Base-by-base conservation (phyloP, 2,888 invertebrate genomes). In the Caenorhabditis sp. region DNA sequence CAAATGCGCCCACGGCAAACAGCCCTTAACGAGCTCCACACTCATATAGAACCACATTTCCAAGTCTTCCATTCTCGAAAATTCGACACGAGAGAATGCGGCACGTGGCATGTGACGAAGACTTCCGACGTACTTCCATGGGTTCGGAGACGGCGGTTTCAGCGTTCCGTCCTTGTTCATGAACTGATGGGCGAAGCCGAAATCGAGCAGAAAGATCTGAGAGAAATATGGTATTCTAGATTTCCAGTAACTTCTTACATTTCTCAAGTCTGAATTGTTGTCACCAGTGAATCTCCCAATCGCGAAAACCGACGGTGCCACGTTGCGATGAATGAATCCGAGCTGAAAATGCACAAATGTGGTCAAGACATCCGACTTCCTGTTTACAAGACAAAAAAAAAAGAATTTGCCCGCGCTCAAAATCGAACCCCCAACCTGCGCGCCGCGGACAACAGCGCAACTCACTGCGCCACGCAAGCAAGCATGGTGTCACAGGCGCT, bases 11-110 rank as follows among this genome's bases (percentile, higher is more conserved):
- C 87, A 87, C 10, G 87, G 87, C 19, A 87, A 80, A 47, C 84
- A 82, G 28, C 87, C 87, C 44, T 86, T 87, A 66, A 86, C 63
- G 41, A 87, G 61, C 44, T 87, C 87, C 24, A 87, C 86, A 28
- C 74, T 82, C 86, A 86, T 80, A 70, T 87, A 87, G 64, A 84
- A 84, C 87, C 87, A 87, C 85, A 86, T 86, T 75, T 87, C 87
- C 26, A 87, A 56, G 49, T 87, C 87, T 51, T 87, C 87, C 75
- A 85, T 76, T 54, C 87, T 83, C 58, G 80, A 80, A 63, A 87
- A 72, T 47, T 87, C 87, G 14, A 79, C 76, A 19, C 61, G 58
- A 4, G 69, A 56, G 58, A 47, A 84, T 28, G 86, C 84, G 66
- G 73, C 84, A 35, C 87, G 69, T 44, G 87, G 83, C 68, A 85